A percentile compares a stretch with the other conserved stretches of the same genome.
Conservation (phyloP, 2,888 invertebrate genomes). For the Cactoblastis cactorum region DNA sequence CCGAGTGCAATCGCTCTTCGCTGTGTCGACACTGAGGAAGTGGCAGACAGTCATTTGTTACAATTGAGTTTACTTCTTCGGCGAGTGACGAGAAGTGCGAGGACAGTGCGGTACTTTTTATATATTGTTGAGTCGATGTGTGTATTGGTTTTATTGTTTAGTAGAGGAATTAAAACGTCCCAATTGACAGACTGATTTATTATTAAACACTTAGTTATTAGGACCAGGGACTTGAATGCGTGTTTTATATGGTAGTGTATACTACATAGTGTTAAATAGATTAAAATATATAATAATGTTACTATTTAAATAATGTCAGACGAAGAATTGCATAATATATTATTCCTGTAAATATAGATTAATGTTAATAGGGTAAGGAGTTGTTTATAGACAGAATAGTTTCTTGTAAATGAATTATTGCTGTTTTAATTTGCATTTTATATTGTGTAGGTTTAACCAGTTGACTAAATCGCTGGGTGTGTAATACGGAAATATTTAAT, state of each 20-base stretch:
- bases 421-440: constrained; percentile 79
- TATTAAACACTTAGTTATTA: constrained; percentile 66
- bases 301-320: constrained; percentile 72
- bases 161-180: constrained; percentile 78
- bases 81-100: constrained; percentile 25
- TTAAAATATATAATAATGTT: constrained; percentile 72
- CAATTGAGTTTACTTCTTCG: constrained; percentile 9
- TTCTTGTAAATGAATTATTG: constrained; percentile 75
- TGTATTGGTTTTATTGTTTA: constrained; percentile 71
- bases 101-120: constrained; percentile 49
- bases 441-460: constrained; percentile 65
- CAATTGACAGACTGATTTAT: constrained; percentile 79
- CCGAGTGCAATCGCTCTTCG: constrained; percentile 8
- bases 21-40: constrained; percentile 10
- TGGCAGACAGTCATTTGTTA: constrained; percentile 11
- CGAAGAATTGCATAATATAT: constrained; percentile 75
- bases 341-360: constrained; percentile 75
- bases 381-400: constrained; percentile 73
- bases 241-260: constrained; percentile 78
- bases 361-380: constrained; percentile 56
- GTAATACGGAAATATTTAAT: constrained; percentile 63
- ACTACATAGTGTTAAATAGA: constrained; percentile 72
- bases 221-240: constrained; percentile 75
- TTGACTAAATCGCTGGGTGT: constrained; percentile 57
- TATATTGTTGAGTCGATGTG: constrained; percentile 61